phyloP scores from a whole-genome alignment of 2,888 invertebrate species.

The Calliopum simillimum region DNA sequence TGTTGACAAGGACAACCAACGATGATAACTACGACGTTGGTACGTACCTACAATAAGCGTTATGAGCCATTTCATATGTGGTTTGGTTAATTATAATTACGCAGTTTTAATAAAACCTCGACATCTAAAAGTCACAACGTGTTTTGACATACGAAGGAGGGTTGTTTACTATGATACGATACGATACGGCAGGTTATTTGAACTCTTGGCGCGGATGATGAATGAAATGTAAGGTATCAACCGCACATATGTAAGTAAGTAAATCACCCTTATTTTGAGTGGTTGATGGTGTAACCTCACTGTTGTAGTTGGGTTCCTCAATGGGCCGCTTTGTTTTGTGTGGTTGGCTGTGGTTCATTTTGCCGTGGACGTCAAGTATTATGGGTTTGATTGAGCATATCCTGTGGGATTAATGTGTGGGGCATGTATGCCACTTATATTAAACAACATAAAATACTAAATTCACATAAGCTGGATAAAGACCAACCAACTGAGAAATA shows the following conservation, averaged over 20 bases:
- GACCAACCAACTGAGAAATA: conserved; percentile 61
- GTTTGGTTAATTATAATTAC: conserved; percentile 63
- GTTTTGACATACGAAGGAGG: conserved; percentile 22
- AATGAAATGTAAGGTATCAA: conserved; percentile 58
- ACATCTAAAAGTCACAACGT: conserved; percentile 23
- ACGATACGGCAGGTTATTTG: conserved; percentile 18
- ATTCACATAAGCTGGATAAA: neutral
- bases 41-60: conserved; percentile 3
- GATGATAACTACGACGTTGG: conserved; percentile 13
- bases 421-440: conserved; percentile 46
- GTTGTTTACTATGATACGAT: conserved; percentile 7
- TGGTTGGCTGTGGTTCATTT: conserved; percentile 10
- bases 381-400: conserved; percentile 63
- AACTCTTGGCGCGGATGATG: conserved; percentile 51
- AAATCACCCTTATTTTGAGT: conserved; percentile 46
- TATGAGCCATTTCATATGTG: conserved; percentile 18
- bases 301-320: neutral
- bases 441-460: too few species aligned
- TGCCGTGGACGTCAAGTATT: neutral
- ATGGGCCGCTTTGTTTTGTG: conserved; percentile 14
- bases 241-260: conserved; percentile 50
- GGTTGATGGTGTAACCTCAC: neutral
- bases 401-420: conserved; percentile 62
- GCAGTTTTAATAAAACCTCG: conserved; percentile 47
- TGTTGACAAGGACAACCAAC: neutral